These are phyloP conservation scores for Luehdorfia chinensis DNA, from an alignment of 1,140 invertebrate genomes.

Conservation along the genomic window DNA sequence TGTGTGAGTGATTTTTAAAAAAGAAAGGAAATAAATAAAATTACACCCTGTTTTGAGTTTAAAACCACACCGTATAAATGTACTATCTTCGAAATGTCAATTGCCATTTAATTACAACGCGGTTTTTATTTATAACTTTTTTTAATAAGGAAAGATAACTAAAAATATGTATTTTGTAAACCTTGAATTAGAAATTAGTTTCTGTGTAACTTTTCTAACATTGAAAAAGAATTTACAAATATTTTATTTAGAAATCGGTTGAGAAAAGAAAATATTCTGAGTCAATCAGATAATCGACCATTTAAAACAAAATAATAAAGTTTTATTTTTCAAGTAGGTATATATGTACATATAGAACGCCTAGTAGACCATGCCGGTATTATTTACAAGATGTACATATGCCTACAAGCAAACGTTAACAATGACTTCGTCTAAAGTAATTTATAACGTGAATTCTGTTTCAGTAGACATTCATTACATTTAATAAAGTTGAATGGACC, in stretches of 20 bases:
- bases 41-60: too few species aligned
- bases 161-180: background rate
- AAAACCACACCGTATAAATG: too few species aligned
- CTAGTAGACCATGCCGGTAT: slow-evolving; percentile 48
- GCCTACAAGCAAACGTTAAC: slow-evolving; percentile 63
- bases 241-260: too few species aligned
- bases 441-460: background rate
- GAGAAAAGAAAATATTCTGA: too few species aligned
- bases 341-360: slow-evolving; percentile 37
- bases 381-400: slow-evolving; percentile 71
- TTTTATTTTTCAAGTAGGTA: too few species aligned
- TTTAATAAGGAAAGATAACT: background rate
- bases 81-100: too few species aligned
- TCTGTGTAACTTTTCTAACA: background rate
- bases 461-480: background rate
- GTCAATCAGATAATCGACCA: too few species aligned
- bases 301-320: too few species aligned
- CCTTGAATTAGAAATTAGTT: background rate
- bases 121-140: background rate
- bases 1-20: too few species aligned
- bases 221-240: background rate
- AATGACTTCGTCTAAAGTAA: slow-evolving; percentile 33
- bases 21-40: too few species aligned
- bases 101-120: too few species aligned
- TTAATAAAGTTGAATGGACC: slow-evolving; percentile 14